Base-by-base conservation (phyloP, 1,140 invertebrate species). In the Hylaeus anthracinus region DNA sequence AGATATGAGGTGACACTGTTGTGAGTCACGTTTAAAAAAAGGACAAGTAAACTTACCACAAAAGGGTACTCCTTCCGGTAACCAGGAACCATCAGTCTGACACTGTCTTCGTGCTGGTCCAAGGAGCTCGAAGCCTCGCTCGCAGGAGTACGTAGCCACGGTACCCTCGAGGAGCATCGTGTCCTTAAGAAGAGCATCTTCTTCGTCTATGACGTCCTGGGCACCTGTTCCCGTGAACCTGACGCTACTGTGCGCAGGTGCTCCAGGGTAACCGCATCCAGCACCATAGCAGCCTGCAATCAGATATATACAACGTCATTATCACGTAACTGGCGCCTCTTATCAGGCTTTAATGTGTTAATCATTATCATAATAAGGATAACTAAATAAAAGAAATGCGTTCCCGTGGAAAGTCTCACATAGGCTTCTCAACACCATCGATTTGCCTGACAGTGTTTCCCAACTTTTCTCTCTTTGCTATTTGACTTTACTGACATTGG, bases 31-130 rank as follows among this genome's bases (percentile, higher is more conserved):
- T 37, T 15, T 60, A 39, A 37, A 80, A 64, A 81, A 53, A 10
- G 51, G 5, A 15, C 12, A 53, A 1, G 1, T 8, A 2, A 58
- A 96, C 96, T 98, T 93, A 98, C 98, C 98, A 92, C 98, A 99
- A 93, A 98, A 98, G 26, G 98, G 98, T 76, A 98, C 97, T 73
- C 98, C 98, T 89, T 97, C 96, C 0, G 98, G 98, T n/a, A 95
- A 93, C 98, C 98, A 99, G 53, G 94, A 95, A 2, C 96, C 97
- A 87, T 97, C 95, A 0, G 91, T 81, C 41, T 95, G 95, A 89
- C 98, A 99, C 15, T 96, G 94, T 72, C 98, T 94, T 70, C 97
- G 92, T 0, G 96, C 94, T 2, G 98, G 98, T 3, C 98, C 98
- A 1, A 99, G 94, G 1, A 99, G 95, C 91, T 98, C 98, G 91